Conservation (phyloP, 2,797 vertebrate species). For the Urophycis tenuis region DNA sequence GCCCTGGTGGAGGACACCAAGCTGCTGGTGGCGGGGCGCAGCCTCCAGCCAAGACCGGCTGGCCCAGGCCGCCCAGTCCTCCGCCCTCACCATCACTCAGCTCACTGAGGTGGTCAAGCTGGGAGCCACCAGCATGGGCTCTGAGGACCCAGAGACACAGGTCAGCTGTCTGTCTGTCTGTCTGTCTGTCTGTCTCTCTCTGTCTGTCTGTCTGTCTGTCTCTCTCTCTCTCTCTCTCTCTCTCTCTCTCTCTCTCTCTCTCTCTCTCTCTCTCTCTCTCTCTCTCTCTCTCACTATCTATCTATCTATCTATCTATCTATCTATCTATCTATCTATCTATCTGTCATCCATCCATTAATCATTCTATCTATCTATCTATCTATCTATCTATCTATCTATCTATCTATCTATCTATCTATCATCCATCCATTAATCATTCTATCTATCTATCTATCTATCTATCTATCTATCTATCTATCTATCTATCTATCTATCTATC, state of each 20-base stretch:
- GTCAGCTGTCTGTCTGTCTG: conserved; percentile 56
- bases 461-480: not conserved
- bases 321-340: not conserved
- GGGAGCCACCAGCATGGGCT: conserved; percentile 93
- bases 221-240: not conserved
- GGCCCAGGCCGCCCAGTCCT: conserved; percentile 94
- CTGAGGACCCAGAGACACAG: conserved; percentile 96
- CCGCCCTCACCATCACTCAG: conserved; percentile 94
- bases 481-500: not conserved
- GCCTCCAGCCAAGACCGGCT: conserved; percentile 93
- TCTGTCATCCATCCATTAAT: no score
- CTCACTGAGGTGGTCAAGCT: conserved; percentile 96
- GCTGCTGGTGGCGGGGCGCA: conserved; percentile 83
- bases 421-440: not conserved
- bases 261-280: not conserved
- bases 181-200: not conserved
- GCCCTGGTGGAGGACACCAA: conserved; percentile 97
- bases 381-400: no score
- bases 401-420: no score
- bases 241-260: not conserved
- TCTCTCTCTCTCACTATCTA: not conserved
- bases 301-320: not conserved
- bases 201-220: not conserved
- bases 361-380: no score
- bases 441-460: not conserved